These are phyloP conservation scores for Lateolabrax maculatus DNA, from an alignment of 2,797 vertebrate genomes.

Conservation along the genomic window DNA sequence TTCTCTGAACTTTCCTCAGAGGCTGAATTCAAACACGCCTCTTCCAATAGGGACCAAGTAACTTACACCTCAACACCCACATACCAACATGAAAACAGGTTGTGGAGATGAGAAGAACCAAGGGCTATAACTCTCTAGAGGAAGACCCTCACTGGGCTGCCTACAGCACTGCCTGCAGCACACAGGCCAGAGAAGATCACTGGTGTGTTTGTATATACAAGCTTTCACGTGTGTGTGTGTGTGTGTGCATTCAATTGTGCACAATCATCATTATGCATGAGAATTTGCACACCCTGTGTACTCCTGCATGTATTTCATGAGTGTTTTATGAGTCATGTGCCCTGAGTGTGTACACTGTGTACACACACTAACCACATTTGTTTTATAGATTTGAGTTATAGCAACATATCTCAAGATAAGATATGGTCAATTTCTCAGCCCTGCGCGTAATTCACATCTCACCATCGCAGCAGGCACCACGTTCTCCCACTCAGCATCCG, in stretches of 20 bases:
- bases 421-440: slow-evolving; percentile 39
- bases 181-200: slow-evolving; percentile 53
- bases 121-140: slow-evolving; percentile 66
- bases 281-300: slow-evolving; percentile 55
- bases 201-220: slow-evolving; percentile 2
- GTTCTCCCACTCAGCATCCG: slow-evolving; percentile 92
- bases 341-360: slow-evolving; percentile 47
- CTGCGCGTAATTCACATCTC: slow-evolving; percentile 71
- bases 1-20: slow-evolving; percentile 50
- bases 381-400: slow-evolving; percentile 59
- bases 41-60: slow-evolving; percentile 57
- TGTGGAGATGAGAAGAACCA: slow-evolving; percentile 70
- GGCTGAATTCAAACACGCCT: slow-evolving; percentile 60
- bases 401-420: slow-evolving; percentile 51
- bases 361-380: slow-evolving; percentile 39
- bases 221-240: not conserved
- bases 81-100: slow-evolving; percentile 42
- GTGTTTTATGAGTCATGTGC: slow-evolving; percentile 68
- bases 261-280: slow-evolving; percentile 70
- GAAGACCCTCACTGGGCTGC: slow-evolving; percentile 67
- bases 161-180: slow-evolving; percentile 80
- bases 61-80: slow-evolving; percentile 28
- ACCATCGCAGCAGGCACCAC: slow-evolving; percentile 90
- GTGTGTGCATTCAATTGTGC: slow-evolving; percentile 31
- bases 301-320: slow-evolving; percentile 50